A percentile compares a stretch with the other conserved stretches of the same genome.
Conservation (phyloP, 1,140 invertebrate species). For the Cheumatopsyche charites region DNA sequence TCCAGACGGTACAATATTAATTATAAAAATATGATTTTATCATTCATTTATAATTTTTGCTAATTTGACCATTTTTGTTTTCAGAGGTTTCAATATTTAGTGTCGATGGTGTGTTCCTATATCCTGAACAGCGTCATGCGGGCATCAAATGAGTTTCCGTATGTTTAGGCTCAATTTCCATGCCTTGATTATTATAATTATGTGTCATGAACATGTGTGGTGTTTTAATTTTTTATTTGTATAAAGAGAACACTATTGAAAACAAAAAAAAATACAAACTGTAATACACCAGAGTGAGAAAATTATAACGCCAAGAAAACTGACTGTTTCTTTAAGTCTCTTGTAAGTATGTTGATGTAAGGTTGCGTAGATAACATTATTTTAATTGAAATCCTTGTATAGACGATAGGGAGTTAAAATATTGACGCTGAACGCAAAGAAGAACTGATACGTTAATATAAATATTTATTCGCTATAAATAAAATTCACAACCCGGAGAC, state of each 20-base stretch:
- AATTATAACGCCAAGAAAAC: slow-evolving; percentile 46
- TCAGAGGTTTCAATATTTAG: slow-evolving; percentile 92
- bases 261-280: slow-evolving; percentile 28
- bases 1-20: slow-evolving; percentile 77
- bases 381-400: slow-evolving; percentile 30
- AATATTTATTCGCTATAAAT: slow-evolving; percentile 41
- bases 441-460: slow-evolving; percentile 37
- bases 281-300: slow-evolving; percentile 44
- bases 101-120: slow-evolving; percentile 82
- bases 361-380: slow-evolving; percentile 38
- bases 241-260: slow-evolving; percentile 33
- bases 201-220: slow-evolving; percentile 37
- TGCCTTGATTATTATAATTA: slow-evolving; percentile 40
- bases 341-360: slow-evolving; percentile 44
- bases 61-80: slow-evolving; percentile 56
- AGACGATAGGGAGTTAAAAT: slow-evolving; percentile 12
- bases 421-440: slow-evolving; percentile 33
- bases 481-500: slow-evolving; percentile 13
- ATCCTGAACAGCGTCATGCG: slow-evolving; percentile 65
- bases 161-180: slow-evolving; percentile 32
- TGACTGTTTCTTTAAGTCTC: slow-evolving; percentile 46
- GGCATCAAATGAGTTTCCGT: slow-evolving; percentile 54
- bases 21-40: slow-evolving; percentile 28
- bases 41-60: background rate
- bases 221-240: slow-evolving; percentile 46